phyloP scores from a whole-genome alignment of 1,140 invertebrate genomes.

The Pogonomyrmex californicus region DNA sequence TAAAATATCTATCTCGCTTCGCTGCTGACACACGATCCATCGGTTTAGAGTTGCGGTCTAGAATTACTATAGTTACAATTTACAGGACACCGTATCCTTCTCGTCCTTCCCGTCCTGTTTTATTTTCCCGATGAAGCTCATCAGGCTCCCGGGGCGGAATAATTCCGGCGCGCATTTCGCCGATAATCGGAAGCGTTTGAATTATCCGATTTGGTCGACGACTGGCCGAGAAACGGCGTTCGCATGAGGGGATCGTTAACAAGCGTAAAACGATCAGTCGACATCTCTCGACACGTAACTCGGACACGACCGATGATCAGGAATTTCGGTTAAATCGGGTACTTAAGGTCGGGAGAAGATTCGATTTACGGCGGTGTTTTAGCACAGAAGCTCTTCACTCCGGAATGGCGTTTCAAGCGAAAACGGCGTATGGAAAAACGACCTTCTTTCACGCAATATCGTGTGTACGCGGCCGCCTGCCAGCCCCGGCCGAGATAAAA shows the following conservation, averaged over 20 bases:
- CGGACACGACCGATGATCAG: neutral
- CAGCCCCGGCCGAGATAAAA: constrained; percentile 52
- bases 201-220: constrained; percentile 6
- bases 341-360: neutral
- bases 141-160: neutral
- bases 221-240: neutral
- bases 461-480: neutral
- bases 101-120: neutral
- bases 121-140: neutral
- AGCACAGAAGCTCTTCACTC: neutral
- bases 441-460: constrained; percentile 37
- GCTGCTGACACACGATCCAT: neutral
- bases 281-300: neutral
- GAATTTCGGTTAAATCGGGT: constrained; percentile 8
- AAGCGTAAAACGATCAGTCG: constrained; percentile 22
- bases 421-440: neutral
- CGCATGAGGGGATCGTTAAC: constrained; percentile 2
- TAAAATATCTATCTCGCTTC: constrained; percentile 9
- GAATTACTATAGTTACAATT: constrained; percentile 12
- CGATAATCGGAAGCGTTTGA: neutral
- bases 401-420: neutral
- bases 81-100: neutral
- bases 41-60: constrained; percentile 5
- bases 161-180: neutral
- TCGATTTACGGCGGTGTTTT: neutral